phyloP scores from a whole-genome alignment of 2,113 vertebrate species.

The Elachura formosa region DNA sequence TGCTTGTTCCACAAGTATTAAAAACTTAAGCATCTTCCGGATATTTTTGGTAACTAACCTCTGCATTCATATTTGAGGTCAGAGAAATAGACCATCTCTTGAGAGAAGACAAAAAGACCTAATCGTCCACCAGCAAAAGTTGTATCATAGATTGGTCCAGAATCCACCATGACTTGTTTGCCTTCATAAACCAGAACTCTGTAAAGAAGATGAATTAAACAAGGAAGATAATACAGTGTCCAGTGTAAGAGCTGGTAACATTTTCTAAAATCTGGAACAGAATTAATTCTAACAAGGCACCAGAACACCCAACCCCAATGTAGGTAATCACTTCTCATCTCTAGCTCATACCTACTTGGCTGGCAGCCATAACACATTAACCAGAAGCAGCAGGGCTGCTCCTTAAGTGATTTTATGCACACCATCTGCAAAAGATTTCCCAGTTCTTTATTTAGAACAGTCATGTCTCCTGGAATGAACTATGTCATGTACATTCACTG shows the following conservation, averaged over 20 bases:
- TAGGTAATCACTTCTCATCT: not conserved
- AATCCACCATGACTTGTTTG: slow-evolving; percentile 97
- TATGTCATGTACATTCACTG: not conserved
- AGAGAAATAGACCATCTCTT: slow-evolving; percentile 98
- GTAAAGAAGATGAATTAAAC: not conserved
- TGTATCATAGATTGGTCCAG: slow-evolving; percentile 91
- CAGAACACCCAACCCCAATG: not conserved
- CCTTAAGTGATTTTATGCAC: not conserved
- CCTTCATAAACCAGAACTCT: slow-evolving; percentile 97
- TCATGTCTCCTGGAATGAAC: slow-evolving; percentile 34
- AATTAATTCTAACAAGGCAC: not conserved
- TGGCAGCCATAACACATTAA: slow-evolving; percentile 1
- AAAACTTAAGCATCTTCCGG: not conserved
- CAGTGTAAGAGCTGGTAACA: not conserved
- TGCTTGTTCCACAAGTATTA: not conserved
- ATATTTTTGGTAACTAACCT: slow-evolving; percentile 78
- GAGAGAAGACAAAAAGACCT: slow-evolving; percentile 97
- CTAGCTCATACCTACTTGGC: not conserved
- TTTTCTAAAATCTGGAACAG: not conserved
- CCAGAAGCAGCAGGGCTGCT: slow-evolving; percentile 1
- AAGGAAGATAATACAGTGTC: not conserved
- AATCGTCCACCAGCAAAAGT: slow-evolving; percentile 92
- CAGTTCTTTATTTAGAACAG: slow-evolving; percentile 23
- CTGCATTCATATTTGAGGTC: slow-evolving; percentile 98
- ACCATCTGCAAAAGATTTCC: slow-evolving; percentile 51